Evolutionary conservation across 2,797 vertebrate species (phyloP), one percentile per base, ranked within the genome.

Genomic region (Paedocypris micromegethes): DNA sequence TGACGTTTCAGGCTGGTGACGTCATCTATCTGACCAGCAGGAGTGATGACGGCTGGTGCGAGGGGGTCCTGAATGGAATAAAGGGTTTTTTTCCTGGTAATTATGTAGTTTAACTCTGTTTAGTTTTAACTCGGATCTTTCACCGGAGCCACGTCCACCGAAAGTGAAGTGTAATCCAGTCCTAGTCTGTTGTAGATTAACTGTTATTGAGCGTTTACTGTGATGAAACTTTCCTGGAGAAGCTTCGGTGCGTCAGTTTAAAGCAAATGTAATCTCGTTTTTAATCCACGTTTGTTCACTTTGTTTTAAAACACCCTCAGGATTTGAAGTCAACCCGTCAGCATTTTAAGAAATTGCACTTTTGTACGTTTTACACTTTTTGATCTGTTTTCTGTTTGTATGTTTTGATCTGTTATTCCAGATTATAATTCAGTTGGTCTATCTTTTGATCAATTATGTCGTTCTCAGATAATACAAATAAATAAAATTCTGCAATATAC

Each of bases 41-140:
- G 73, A 83, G 82, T 9, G 79, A 80, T 1, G 49, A 87, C 1
- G 87, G 88, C 58, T 91, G 89, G 89, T 91, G 74, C 5, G 78
- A 89, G 77, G 89, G 89, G 0, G 2, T 82, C 39, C 66, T 84
- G 41, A 64, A 81, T 0, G 81, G 85, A 1, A 77, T 73, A 3
- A 65, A 59, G 3, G 88, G 89, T 1, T 89, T 77, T 79, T 91
- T 91, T 74, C 89, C 89, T 0, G 68, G 78, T 45, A 90, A 84
- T 78, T 89, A 88, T 1, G 84, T 91, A n/a, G 72, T 23, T 23
- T 23, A 23, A 23, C 23, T 23, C 23, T 23, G 23, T 23, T 23
- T 23, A 23, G 23, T 23, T 23, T 23, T 23, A 23, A 23, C 23
- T 23, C 23, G 23, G 23, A 23, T 23, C 23, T 23, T 23, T 23